A percentile compares a stretch with the other conserved stretches of the same genome.
Conservation (phyloP, 2,888 invertebrate species). For the Zygaena filipendulae region DNA sequence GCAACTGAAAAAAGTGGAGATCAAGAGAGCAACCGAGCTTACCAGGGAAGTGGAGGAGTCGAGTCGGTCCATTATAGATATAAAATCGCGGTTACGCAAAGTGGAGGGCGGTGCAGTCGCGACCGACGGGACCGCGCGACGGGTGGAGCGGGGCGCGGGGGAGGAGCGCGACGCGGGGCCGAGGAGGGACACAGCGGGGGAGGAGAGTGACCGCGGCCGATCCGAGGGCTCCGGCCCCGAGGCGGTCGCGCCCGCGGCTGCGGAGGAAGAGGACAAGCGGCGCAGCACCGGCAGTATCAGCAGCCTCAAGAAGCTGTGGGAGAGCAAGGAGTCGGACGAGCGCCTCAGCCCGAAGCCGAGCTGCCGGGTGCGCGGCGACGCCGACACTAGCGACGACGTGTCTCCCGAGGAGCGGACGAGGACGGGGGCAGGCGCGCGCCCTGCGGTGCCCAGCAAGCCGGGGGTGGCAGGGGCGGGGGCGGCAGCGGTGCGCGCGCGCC, state of each 20-base stretch:
- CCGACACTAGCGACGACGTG: conserved; percentile 31
- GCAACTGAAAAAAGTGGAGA: conserved; percentile 80
- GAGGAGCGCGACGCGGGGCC: conserved; percentile 31
- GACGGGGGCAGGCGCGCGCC: conserved; percentile 33
- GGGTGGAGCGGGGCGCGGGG: conserved; percentile 36
- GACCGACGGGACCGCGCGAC: conserved; percentile 37
- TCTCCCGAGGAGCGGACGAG: conserved; percentile 33
- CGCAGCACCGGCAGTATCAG: conserved; percentile 93
- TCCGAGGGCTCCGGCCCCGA: conserved; percentile 37
- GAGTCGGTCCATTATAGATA: conserved; percentile 78
- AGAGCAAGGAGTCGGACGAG: conserved; percentile 77
- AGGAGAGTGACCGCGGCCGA: conserved; percentile 56
- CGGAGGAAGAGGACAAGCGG: conserved; percentile 84
- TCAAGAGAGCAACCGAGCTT: conserved; percentile 62
- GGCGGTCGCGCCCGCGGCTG: conserved; percentile 38
- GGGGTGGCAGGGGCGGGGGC: no score
- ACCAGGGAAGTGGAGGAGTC: conserved; percentile 63
- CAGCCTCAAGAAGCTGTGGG: conserved; percentile 93
- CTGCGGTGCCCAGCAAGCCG: conserved; percentile 74
- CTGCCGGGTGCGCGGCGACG: conserved; percentile 33
- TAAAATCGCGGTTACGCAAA: conserved; percentile 85
- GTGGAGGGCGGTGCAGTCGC: conserved; percentile 69
- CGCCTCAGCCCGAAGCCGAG: conserved; percentile 74
- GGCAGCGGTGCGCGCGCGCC: conserved; percentile 72
- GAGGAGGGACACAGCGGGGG: conserved; percentile 32